Evolutionary conservation across 2,113 vertebrate species (phyloP).

Genomic region (Gymnobelideus leadbeateri): DNA sequence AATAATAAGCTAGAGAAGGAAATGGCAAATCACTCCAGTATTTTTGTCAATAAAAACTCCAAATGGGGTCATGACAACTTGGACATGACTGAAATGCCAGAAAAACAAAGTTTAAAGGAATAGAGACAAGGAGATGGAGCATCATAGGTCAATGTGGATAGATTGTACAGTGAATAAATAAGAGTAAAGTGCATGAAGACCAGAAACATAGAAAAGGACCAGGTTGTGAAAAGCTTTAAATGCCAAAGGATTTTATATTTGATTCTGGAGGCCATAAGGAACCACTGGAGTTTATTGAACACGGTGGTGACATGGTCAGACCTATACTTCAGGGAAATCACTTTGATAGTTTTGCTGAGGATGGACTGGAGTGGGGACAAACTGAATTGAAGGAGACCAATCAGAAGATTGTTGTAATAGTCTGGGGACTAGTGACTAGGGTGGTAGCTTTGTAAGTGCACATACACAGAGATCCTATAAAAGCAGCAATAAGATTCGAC

Average conservation of each 20-base stretch:
- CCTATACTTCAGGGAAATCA: background rate
- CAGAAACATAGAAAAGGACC: background rate
- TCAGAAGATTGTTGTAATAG: background rate
- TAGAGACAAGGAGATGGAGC: background rate
- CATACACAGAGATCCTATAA: background rate
- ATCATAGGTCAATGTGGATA: background rate
- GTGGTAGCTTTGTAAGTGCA: background rate
- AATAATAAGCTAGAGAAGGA: too few relatives aligned
- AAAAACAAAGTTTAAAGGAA: background rate
- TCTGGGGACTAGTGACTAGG: background rate
- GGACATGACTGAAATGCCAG: too few relatives aligned
- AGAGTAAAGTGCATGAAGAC: background rate
- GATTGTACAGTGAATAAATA: background rate
- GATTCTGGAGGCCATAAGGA: background rate
- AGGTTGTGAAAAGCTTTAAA: background rate
- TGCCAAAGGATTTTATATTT: background rate
- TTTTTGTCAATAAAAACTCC: too few relatives aligned
- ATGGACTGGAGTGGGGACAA: background rate
- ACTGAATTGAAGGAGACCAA: background rate
- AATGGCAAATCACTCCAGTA: too few relatives aligned
- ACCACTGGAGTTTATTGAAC: background rate
- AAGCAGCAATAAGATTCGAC: slow-evolving; percentile 47
- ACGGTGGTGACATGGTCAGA: background rate
- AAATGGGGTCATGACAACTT: too few relatives aligned
- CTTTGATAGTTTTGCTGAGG: background rate